Evolutionary conservation across 2,797 vertebrate genomes (phyloP).

Genomic region (Peromyscus nudipes): DNA sequence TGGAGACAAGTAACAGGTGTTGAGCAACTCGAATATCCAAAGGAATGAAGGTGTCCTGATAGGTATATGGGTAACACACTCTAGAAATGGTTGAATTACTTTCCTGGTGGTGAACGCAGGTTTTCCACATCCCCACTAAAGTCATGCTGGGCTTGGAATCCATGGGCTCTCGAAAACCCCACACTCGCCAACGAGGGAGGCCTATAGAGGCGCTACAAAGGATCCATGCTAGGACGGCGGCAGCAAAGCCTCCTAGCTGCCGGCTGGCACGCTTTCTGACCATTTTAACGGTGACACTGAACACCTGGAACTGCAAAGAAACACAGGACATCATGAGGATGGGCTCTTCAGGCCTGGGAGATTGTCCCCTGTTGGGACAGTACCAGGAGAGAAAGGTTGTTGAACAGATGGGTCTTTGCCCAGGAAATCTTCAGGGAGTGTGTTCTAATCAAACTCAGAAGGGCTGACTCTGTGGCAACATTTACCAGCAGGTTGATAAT

Average conservation of each 20-base stretch:
- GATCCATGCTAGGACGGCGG: conserved; percentile 90
- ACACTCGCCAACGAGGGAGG: conserved; percentile 93
- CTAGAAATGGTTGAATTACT: conserved; percentile 84
- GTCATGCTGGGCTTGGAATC: conserved; percentile 89
- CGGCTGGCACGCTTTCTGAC: conserved; percentile 85
- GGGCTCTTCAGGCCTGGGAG: not conserved
- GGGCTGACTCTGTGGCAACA: not conserved
- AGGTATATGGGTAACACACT: conserved; percentile 83
- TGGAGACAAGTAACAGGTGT: conserved; percentile 89
- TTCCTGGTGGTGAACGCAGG: conserved; percentile 91
- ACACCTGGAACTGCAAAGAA: not conserved
- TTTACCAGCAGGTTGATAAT: not conserved
- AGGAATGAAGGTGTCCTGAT: conserved; percentile 88
- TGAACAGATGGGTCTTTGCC: not conserved
- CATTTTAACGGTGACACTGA: conserved; percentile 84
- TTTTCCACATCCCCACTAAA: conserved; percentile 94
- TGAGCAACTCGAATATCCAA: conserved; percentile 89
- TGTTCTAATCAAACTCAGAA: not conserved
- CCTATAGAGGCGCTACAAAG: conserved; percentile 87
- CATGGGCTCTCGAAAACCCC: conserved; percentile 87
- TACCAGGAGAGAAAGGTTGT: not conserved
- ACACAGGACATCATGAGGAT: not conserved
- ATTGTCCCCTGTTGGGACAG: not conserved
- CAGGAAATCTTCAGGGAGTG: not conserved
- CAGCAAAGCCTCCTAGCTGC: conserved; percentile 89